phyloP scores from a whole-genome alignment of 1,140 invertebrate species.

The Argopecten irradians region DNA sequence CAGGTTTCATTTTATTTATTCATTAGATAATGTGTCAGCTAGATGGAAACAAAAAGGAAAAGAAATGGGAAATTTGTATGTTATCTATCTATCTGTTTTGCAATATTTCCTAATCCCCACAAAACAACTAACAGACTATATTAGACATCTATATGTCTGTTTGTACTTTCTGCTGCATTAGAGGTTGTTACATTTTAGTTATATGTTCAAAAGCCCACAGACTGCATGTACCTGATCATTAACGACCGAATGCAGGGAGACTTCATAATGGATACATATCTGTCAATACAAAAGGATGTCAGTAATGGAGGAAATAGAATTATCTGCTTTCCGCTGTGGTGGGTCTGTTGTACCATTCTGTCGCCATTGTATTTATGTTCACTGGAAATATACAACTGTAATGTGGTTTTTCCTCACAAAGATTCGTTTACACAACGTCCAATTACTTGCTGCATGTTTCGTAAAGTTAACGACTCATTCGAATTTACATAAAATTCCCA shows the following conservation, averaged over 20 bases:
- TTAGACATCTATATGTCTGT: background rate
- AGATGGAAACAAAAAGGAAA: no score
- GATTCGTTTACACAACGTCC: background rate
- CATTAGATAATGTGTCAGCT: no score
- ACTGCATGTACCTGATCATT: background rate
- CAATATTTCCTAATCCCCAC: no score
- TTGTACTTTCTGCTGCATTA: background rate
- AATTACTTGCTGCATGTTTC: conserved; percentile 2
- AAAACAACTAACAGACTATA: no score
- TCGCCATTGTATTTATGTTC: background rate
- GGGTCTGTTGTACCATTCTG: background rate
- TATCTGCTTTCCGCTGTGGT: background rate
- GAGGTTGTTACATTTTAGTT: background rate
- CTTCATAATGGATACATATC: background rate
- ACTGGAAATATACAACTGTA: background rate
- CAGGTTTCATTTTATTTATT: no score
- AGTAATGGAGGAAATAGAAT: background rate
- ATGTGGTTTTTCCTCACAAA: background rate
- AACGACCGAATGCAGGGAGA: background rate
- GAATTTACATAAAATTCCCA: background rate
- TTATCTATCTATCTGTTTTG: no score
- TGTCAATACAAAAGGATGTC: background rate
- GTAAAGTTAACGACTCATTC: background rate
- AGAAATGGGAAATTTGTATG: no score
- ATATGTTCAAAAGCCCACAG: no score